A percentile compares a stretch with the other conserved stretches of the same genome.
Evolutionary conservation across 2,888 invertebrate species (phyloP).

Genomic region (Ecdyonurus torrentis): DNA sequence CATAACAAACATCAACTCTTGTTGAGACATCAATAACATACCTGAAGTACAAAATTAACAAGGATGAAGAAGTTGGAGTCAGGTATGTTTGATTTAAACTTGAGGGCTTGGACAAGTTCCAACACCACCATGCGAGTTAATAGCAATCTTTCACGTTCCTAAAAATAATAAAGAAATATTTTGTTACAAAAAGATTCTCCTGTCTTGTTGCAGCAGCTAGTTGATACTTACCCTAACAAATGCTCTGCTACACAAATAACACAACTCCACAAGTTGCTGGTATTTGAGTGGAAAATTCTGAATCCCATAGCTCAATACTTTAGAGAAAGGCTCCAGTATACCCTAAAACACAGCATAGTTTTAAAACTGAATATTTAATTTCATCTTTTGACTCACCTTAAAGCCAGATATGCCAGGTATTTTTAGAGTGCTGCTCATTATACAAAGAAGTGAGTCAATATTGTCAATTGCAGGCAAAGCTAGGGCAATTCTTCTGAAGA

Average conservation of each 20-base stretch:
- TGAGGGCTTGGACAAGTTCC: slow-evolving; percentile 87
- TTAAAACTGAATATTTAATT: not conserved
- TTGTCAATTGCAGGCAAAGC: slow-evolving; percentile 45
- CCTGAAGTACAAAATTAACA: slow-evolving; percentile 74
- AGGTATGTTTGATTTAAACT: slow-evolving; percentile 87
- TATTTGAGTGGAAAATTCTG: slow-evolving; percentile 73
- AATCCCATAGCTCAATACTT: slow-evolving; percentile 81
- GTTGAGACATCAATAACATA: slow-evolving; percentile 17
- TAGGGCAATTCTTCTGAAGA: slow-evolving; percentile 62
- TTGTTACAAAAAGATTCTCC: not conserved
- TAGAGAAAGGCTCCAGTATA: slow-evolving; percentile 87
- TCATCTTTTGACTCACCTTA: slow-evolving; percentile 37
- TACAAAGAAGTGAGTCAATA: slow-evolving; percentile 41
- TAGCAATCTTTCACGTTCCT: slow-evolving; percentile 87
- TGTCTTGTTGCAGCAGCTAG: not conserved
- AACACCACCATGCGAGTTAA: slow-evolving; percentile 82
- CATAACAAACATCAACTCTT: not conserved
- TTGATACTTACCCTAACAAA: slow-evolving; percentile 52
- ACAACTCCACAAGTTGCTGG: slow-evolving; percentile 66
- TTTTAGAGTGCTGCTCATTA: slow-evolving; percentile 63
- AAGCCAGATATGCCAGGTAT: slow-evolving; percentile 67
- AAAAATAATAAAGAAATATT: slow-evolving; percentile 9
- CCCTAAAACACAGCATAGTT: slow-evolving; percentile 32
- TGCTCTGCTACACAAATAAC: slow-evolving; percentile 75
- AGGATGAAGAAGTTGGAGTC: slow-evolving; percentile 87